These are phyloP conservation scores for Mus pahari DNA, from an alignment of 2,113 vertebrate genomes.

Conservation along the genomic window DNA sequence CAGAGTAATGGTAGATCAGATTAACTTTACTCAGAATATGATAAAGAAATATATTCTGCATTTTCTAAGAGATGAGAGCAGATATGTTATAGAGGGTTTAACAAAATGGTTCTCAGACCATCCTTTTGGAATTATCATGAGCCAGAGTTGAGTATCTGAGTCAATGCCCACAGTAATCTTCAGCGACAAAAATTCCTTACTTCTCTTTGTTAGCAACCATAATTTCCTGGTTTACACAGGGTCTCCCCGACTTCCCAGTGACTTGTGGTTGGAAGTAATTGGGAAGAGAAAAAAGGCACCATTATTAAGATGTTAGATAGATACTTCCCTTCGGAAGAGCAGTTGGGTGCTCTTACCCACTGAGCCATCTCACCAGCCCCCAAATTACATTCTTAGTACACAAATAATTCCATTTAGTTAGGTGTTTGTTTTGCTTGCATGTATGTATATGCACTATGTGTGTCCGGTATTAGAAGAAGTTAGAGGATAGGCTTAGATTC, in stretches of 20 bases:
- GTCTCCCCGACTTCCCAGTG: neutral
- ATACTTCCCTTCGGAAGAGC: too few species aligned
- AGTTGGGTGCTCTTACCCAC: too few species aligned
- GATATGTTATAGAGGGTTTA: conserved; percentile 47
- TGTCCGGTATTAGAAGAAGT: neutral
- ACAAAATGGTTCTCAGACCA: conserved; percentile 5
- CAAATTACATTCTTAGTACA: neutral
- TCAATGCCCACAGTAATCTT: neutral
- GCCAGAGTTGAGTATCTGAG: neutral
- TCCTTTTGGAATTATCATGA: conserved; percentile 16
- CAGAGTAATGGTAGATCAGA: neutral
- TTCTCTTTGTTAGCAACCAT: conserved; percentile 45
- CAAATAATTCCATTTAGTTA: neutral
- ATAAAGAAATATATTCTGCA: neutral
- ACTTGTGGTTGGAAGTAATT: conserved; percentile 3
- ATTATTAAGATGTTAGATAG: neutral
- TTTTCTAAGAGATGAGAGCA: conserved; percentile 10
- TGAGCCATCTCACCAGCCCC: too few species aligned
- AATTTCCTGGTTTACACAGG: conserved; percentile 41
- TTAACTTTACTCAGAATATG: neutral
- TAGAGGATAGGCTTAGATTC: neutral
- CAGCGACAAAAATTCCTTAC: conserved; percentile 11
- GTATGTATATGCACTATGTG: neutral
- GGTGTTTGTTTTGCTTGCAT: neutral
- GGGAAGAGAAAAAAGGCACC: conserved; percentile 20